Conservation (phyloP, 2,888 invertebrate genomes). For the Eulithis testata region DNA sequence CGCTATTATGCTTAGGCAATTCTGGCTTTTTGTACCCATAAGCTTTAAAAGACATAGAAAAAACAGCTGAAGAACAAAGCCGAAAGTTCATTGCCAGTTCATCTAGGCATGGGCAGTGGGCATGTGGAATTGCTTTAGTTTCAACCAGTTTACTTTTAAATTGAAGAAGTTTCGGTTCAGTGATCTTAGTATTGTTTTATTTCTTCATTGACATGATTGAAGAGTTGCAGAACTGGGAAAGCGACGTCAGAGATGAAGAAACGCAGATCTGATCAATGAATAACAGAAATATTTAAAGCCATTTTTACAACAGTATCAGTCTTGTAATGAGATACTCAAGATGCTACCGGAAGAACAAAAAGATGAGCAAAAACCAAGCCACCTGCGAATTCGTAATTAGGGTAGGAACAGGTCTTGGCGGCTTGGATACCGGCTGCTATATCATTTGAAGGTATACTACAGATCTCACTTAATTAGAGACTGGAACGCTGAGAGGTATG, state of each 20-base stretch:
- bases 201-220: too few relatives aligned
- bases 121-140: too few relatives aligned
- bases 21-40: neutral
- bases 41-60: neutral
- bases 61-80: too few relatives aligned
- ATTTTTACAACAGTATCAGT: neutral
- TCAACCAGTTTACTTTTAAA: too few relatives aligned
- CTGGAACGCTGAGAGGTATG: conserved; percentile 10
- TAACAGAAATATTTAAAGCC: too few relatives aligned
- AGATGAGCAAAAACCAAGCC: conserved; percentile 7
- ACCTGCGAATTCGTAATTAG: conserved; percentile 21
- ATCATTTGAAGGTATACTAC: conserved; percentile 42
- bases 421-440: conserved; percentile 17
- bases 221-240: too few relatives aligned
- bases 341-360: conserved; percentile 12
- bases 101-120: too few relatives aligned
- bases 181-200: too few relatives aligned
- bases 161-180: too few relatives aligned
- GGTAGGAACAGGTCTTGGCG: conserved; percentile 24
- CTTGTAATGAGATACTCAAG: conserved; percentile 12
- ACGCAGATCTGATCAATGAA: too few relatives aligned
- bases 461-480: conserved; percentile 28
- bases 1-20: neutral
- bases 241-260: too few relatives aligned
- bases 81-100: too few relatives aligned